phyloP scores from a whole-genome alignment of 37 sponge, comb jelly and placozoan genomes.

The Eunapius fragilis region DNA sequence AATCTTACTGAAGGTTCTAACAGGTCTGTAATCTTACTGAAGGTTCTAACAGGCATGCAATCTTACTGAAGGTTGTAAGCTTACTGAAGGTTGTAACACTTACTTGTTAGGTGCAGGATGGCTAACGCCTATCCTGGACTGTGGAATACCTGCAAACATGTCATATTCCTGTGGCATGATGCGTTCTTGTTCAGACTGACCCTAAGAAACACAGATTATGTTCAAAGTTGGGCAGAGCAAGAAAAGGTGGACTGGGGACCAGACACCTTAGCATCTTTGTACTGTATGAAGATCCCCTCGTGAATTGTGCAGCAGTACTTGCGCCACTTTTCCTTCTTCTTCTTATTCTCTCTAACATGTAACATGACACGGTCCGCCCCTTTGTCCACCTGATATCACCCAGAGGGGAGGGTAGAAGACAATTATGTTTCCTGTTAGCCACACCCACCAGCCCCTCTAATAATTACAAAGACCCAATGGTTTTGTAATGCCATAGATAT shows the following conservation, averaged over 20 bases:
- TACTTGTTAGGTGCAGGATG: slow-evolving; percentile 73
- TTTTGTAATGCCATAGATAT: too few species aligned
- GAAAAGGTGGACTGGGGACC: background rate
- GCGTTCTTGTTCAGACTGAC: slow-evolving; percentile 48
- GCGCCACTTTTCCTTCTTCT: too few species aligned
- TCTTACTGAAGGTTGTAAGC: too few species aligned
- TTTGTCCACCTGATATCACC: slow-evolving; percentile 4
- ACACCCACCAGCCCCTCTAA: background rate
- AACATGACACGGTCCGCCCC: slow-evolving; percentile 32
- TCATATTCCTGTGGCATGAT: slow-evolving; percentile 46
- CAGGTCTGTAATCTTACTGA: too few species aligned
- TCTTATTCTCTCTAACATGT: slow-evolving; percentile 73
- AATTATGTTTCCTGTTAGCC: too few species aligned
- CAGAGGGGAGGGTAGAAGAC: background rate
- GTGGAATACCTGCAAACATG: slow-evolving; percentile 73
- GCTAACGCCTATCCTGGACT: slow-evolving; percentile 58
- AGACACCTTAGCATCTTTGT: slow-evolving; percentile 74
- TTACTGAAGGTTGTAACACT: too few species aligned
- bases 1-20: too few species aligned
- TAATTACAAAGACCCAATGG: too few species aligned
- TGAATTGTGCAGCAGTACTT: slow-evolving; percentile 70
- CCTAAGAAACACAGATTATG: background rate
- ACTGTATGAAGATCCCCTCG: slow-evolving; percentile 47
- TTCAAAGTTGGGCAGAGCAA: background rate
- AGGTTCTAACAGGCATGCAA: too few species aligned